Base-by-base conservation (phyloP, 2,797 vertebrate genomes). In the Sebastes wilsoni region DNA sequence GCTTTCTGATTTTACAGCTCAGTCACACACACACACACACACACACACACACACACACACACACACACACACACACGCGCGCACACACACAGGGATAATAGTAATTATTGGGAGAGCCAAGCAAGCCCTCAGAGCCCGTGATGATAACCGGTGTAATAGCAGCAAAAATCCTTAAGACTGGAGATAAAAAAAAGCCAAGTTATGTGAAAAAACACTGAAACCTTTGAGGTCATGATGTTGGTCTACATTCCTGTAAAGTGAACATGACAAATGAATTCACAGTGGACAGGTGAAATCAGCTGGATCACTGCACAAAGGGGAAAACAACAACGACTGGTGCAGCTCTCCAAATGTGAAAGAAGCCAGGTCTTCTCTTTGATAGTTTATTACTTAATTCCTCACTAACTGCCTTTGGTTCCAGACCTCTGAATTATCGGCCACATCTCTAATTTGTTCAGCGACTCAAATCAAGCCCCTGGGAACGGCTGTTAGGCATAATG, bases 1-100 rank as follows among this genome's bases (percentile, higher is more conserved):
- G 90, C 88, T 83, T 72, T 88, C 75, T 85, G 88, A 89, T 90
- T 89, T 86, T 84, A 82, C 79, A 84, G 72, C 76, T 72, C 54
- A 80, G 32, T 60, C 81, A 27, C 76, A 58, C 23, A 58, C 56
- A 58, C 77, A 66, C 11, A 25, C 6, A 65, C 2, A 59, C 22
- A n/a, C 36, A 36, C 36, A 30, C 56, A 9, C 67, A 36, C 36
- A 30, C 56, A 8, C 67, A 23, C 72, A 65, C 2, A 59, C 22
- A n/a, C 36, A 36, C 36, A 30, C 56, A 9, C 67, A 36, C 36
- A 30, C 56, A 8, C 67, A 23, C 72, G 1, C 79, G 18, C 56
- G 2, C 67, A 27, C 75, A 58, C 79, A 58, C 25, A 32, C 36
- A 55, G 18, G 42, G 34, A 80, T 55, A 77, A 77, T 55, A 75